Base-by-base conservation (phyloP, 1,140 invertebrate species). In the Cotesia typhae region DNA sequence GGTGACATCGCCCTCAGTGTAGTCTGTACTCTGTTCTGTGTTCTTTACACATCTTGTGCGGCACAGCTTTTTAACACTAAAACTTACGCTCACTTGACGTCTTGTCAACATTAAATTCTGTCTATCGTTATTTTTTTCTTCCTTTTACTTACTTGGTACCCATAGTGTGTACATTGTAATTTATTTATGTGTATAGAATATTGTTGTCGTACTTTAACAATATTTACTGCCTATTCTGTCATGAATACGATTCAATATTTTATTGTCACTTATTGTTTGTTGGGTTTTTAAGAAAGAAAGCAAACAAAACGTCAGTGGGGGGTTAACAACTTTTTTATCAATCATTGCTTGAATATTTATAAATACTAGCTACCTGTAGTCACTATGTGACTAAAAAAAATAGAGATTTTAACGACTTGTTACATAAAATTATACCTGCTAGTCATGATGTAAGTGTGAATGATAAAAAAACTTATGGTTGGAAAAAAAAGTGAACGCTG, bases 71-170 rank as follows among this genome's bases (percentile, higher is more conserved):
- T 28, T 28, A 28, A 28, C 28, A 47, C 41, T 9, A 47, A 47
- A 6, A 9, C 41, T 47, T 47, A 70, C 69, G 71, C 69, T 70
- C 76, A 81, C 73, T 78, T 70, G 75, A 14, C 35, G 70, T 35
- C 65, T 72, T 79, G 80, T 77, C 79, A 80, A 79, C 85, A 82
- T 86, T 82, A 85, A 85, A 82, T 78, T 78, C 68, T 72, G 76
- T 79, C 82, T 79, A 3, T 28, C 28, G 28, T 28, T 28, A 28
- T 28, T 28, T 28, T 86, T 85, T 85, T 85, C 84, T 78, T 80
- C 75, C 77, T 80, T 76, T 73, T 77, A 79, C 80, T 41, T 7
- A 67, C 9, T 17, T 35, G 5, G n/a, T 4, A 20, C 12, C n/a
- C 37, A 5, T 20, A 51, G 51, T 55, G 28, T 64, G 36, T 57